Base-by-base conservation (phyloP, 2,888 invertebrate species). In the Lysandra bellargus region DNA sequence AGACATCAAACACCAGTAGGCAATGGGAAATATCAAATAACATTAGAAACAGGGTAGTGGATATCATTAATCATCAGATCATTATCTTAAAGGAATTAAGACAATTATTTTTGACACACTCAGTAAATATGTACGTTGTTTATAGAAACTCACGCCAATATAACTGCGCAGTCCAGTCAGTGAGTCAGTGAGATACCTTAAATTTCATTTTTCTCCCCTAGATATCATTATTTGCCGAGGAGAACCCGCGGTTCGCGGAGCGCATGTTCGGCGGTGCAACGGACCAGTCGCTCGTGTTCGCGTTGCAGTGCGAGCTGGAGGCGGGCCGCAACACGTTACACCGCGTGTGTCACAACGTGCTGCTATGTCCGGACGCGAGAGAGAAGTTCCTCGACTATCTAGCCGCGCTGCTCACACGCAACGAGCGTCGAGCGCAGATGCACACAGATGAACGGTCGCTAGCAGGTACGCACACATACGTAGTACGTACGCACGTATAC, bases 201-300 rank as follows among this genome's bases (percentile, higher is more conserved):
- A 60, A 60, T 1, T 9, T 44, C 1, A 53, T 78, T 79, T 14
- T 72, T 82, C n/a, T 17, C 30, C 23, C 49, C 0, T 86, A 94
- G 94, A 91, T 93, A 85, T 99, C 99, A 0, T 96, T 99, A 1
- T 98, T 99, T 90, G 98, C 98, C 61, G 99, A 99, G 87, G 99
- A 99, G 89, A 98, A 98, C 88, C 97, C 97, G 0, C 96, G 97
- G 83, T 96, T 98, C n/a, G 98, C 98, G 0, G 98, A 98, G 85
- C 97, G 94, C 1, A 85, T 95, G 80, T 95, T 92, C 91, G 92
- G 94, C 60, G 95, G 95, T 1, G 96, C 95, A 81, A 91, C 95
- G 0, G 97, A 97, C 87, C 96, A 96, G 82, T 95, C 96, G 81
- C 93, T 97, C 79, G 96, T 96, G 82, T 95, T 96, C 83, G 96